Conservation (phyloP, 2,113 vertebrate species). For the Scortum barcoo region DNA sequence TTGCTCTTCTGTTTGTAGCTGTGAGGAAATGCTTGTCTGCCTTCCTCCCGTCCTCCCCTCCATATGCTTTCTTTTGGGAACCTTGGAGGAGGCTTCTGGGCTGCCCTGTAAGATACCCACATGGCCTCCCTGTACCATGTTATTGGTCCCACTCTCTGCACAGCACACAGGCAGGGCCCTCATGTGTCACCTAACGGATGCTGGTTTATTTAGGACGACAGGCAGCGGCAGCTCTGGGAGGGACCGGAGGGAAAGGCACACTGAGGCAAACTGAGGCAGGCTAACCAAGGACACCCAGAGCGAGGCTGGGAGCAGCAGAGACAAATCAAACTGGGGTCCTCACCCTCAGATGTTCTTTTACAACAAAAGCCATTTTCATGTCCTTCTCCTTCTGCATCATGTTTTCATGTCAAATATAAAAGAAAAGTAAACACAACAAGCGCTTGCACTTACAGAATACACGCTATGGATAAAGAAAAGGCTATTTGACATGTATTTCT, state of each 20-base stretch:
- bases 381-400: slow-evolving; percentile 13
- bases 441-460: not conserved
- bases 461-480: not conserved
- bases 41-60: not conserved
- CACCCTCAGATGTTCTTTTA: slow-evolving; percentile 73
- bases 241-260: slow-evolving; percentile 51
- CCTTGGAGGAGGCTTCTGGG: slow-evolving; percentile 28
- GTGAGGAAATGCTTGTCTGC: not conserved
- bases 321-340: slow-evolving; percentile 51
- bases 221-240: slow-evolving; percentile 43
- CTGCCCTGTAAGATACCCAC: slow-evolving; percentile 11
- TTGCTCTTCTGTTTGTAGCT: slow-evolving; percentile 1
- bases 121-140: not conserved
- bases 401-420: not conserved
- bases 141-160: not conserved
- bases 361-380: slow-evolving; percentile 31
- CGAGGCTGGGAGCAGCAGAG: slow-evolving; percentile 9
- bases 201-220: slow-evolving; percentile 65
- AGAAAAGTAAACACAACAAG: not conserved
- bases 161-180: slow-evolving; percentile 14
- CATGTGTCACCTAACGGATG: slow-evolving; percentile 30
- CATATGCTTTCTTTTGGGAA: slow-evolving; percentile 43
- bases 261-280: slow-evolving; percentile 15
- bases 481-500: not conserved
- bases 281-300: slow-evolving; percentile 31